Evolutionary conservation across 2,888 invertebrate species (phyloP), one percentile per base, ranked within the genome.

Genomic region (Aspidiotus destructor): DNA sequence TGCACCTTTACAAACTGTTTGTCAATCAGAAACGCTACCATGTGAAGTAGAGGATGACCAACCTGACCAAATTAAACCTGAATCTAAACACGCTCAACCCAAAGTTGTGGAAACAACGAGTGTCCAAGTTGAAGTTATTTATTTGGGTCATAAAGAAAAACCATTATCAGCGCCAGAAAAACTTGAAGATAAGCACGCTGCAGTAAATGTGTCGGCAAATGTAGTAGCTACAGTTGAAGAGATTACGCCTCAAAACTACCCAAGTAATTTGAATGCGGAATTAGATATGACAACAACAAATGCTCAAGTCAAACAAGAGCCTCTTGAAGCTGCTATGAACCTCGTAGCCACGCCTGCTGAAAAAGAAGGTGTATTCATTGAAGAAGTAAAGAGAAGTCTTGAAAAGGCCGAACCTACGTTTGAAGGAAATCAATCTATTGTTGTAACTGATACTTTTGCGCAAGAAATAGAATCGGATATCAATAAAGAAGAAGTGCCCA

Each of bases 201-300:
- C 1, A 40, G n/a, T 67, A 7, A 52, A 67, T 9, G 15, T 67
- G 6, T 28, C 28, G 15, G 58, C 40, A 7, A 48, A 42, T 9
- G 44, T 28, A 15, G 58, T 67, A 1, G 57, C 67, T 41, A 5
- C 52, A 0, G 44, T 60, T n/a, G 13, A 73, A 44, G 73, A 74
- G 70, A n/a, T 65, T 10, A 57, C 60, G 15, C 53, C 73, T 68
- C 57, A 73, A 71, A 60, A 78, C 28, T 76, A 77, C 60, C 87
- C 87, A 13, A 82, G 83, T 74, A 75, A 81, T 48, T 81, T 79
- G 17, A 73, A 88, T 9, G 81, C 81, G 71, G 78, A 83, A 17
- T 80, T 82, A 72, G 85, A 86, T 75, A 78, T 85, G 41, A 75
- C 88, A 0, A 78, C 81, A 58, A 80, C 85, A 13, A 83, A 82